Base-by-base conservation (phyloP, 2,888 invertebrate species). In the Syrista parreyssii region DNA sequence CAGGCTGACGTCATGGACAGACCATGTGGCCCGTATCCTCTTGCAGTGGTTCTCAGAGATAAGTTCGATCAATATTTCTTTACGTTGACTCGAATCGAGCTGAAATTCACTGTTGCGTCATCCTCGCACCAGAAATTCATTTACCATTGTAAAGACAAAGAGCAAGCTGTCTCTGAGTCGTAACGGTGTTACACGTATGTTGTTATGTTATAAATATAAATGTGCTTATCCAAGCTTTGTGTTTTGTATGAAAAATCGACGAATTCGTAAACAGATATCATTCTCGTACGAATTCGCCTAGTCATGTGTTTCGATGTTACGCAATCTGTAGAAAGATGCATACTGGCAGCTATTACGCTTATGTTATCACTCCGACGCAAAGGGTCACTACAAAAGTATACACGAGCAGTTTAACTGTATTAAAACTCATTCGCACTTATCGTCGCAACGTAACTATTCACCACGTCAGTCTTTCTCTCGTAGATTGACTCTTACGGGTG, bases 11-110 rank as follows among this genome's bases (percentile, higher is more conserved):
- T 81, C 83, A 83, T 80, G 77, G 74, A 71, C 75, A 69, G 73
- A 83, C 82, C 87, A 85, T 82, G 82, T 85, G 86, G 80, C 79
- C 79, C 79, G 79, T 82, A 86, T 85, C 84, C 84, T 84, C 81
- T 76, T 80, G 77, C 82, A 84, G 81, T 80, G 81, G 80, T 82
- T 83, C 83, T 83, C 82, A 82, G 81, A 78, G 71, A 74, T 68
- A 31, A 35, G 74, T 68, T 55, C 2, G 40, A 23, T 23, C 55
- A 23, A 55, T 55, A 9, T 23, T 2, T 55, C 40, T 34, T 33
- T 68, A 6, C 11, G n/a, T 31, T 34, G n/a, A 68, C 33, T 33
- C 33, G 4, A 33, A 31, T 75, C 33, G n/a, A 12, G 12, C 68
- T n/a, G 75, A 55, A 23, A 55, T 69, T 2, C 12, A 15, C 23